Percentiles rank a stretch among this genome's conserved stretches.
phyloP scores from a whole-genome alignment of 2,113 vertebrate species.

The Anguilla rostrata region DNA sequence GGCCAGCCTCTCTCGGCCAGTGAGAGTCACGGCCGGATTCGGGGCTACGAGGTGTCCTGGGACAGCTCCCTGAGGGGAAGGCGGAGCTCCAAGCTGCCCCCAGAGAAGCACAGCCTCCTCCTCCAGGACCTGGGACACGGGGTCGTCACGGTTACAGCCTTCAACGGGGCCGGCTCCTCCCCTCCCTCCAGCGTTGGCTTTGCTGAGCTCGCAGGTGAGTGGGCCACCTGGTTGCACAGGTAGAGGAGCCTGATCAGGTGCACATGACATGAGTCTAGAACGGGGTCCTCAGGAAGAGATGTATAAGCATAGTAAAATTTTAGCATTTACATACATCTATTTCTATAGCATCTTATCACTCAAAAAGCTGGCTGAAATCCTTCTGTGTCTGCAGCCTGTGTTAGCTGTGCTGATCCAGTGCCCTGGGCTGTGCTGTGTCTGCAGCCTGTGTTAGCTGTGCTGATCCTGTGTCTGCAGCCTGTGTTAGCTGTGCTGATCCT shows the following conservation, averaged over 20 bases:
- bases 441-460: too few species aligned
- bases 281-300: too few species aligned
- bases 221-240: not conserved
- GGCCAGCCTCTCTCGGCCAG: conserved; percentile 39
- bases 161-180: conserved; percentile 55
- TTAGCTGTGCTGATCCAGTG: too few species aligned
- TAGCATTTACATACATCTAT: too few species aligned
- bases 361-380: too few species aligned
- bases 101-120: not conserved
- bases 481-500: too few species aligned
- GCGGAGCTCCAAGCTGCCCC: not conserved
- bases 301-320: too few species aligned
- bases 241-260: not conserved
- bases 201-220: conserved; percentile 47
- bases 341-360: too few species aligned
- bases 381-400: too few species aligned
- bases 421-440: too few species aligned
- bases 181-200: conserved; percentile 46
- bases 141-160: conserved; percentile 47
- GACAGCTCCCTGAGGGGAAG: not conserved
- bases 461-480: too few species aligned
- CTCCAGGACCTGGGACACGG: conserved; percentile 24
- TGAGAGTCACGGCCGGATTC: conserved; percentile 60
- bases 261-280: not conserved
- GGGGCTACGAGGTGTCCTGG: conserved; percentile 52